phyloP scores from a whole-genome alignment of 2,888 invertebrate species.

The Diarsia mendica region DNA sequence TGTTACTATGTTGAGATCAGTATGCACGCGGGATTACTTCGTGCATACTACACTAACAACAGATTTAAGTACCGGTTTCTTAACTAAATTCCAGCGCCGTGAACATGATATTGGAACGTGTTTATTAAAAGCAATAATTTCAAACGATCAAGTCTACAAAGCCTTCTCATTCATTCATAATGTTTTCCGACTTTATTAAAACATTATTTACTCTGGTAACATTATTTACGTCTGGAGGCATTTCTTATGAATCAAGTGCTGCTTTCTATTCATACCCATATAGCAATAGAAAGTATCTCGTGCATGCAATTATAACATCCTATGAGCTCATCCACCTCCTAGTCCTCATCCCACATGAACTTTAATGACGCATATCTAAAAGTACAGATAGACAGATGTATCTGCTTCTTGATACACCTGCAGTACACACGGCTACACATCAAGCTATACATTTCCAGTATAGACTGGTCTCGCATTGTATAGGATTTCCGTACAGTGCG shows the following conservation, averaged over 20 bases:
- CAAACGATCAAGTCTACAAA: conserved; percentile 15
- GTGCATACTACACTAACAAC: conserved; percentile 31
- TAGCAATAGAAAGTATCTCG: conserved; percentile 49
- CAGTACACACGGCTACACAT: no score
- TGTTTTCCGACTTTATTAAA: conserved; percentile 35
- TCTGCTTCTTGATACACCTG: conserved; percentile 28
- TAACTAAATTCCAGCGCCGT: conserved; percentile 41
- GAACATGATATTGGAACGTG: conserved; percentile 20
- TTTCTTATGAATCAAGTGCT: conserved; percentile 25
- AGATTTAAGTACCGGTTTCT: conserved; percentile 37
- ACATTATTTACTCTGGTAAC: conserved; percentile 41
- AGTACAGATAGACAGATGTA: background rate
- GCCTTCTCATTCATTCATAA: conserved; percentile 26
- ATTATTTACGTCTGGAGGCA: conserved; percentile 36
- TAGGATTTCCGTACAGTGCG: no score
- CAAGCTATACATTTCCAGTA: no score
- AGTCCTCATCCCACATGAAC: conserved; percentile 35
- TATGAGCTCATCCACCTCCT: conserved; percentile 50
- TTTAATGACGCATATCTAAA: conserved; percentile 35
- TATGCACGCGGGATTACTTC: conserved; percentile 43
- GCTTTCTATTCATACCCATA: conserved; percentile 46
- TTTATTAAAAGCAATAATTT: conserved; percentile 37
- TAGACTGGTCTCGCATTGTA: no score
- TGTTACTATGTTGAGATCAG: conserved; percentile 48
- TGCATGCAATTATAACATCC: conserved; percentile 49